A percentile compares a stretch with the other conserved stretches of the same genome.
Evolutionary conservation across 2,113 vertebrate species (phyloP).

Genomic region (Paradoxurus hermaphroditus): DNA sequence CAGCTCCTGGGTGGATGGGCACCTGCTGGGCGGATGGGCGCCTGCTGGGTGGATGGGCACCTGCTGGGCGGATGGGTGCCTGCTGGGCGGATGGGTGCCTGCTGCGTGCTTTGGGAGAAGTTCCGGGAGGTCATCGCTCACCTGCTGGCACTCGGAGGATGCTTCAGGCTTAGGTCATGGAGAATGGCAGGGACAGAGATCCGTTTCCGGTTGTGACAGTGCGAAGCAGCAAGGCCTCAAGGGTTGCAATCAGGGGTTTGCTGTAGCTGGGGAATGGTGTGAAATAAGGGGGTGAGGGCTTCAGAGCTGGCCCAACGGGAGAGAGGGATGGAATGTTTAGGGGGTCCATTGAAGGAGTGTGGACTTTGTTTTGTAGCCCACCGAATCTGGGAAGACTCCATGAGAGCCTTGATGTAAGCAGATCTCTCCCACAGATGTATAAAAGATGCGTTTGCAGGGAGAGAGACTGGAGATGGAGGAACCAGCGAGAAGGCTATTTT

Average conservation of each 20-base stretch:
- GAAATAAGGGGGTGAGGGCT: neutral
- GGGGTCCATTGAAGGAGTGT: constrained; percentile 8
- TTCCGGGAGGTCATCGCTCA: neutral
- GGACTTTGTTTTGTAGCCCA: neutral
- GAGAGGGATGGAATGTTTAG: neutral
- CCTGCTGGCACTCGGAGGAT: neutral
- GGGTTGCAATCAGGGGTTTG: neutral
- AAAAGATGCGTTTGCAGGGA: neutral
- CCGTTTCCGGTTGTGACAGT: neutral
- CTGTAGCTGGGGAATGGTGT: neutral
- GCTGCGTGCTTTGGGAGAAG: neutral
- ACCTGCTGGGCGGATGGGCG: neutral
- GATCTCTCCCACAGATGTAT: neutral
- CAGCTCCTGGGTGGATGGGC: neutral
- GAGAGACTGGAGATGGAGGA: neutral
- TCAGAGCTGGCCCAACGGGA: neutral
- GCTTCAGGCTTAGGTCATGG: neutral
- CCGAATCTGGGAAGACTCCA: neutral
- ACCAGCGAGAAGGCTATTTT: neutral
- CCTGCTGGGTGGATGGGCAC: neutral
- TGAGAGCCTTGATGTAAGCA: neutral
- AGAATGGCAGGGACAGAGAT: neutral
- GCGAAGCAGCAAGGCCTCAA: neutral
- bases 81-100: neutral
- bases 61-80: neutral